Evolutionary conservation across 1,140 invertebrate genomes (phyloP).

Genomic region (Anoplolepis gracilipes): DNA sequence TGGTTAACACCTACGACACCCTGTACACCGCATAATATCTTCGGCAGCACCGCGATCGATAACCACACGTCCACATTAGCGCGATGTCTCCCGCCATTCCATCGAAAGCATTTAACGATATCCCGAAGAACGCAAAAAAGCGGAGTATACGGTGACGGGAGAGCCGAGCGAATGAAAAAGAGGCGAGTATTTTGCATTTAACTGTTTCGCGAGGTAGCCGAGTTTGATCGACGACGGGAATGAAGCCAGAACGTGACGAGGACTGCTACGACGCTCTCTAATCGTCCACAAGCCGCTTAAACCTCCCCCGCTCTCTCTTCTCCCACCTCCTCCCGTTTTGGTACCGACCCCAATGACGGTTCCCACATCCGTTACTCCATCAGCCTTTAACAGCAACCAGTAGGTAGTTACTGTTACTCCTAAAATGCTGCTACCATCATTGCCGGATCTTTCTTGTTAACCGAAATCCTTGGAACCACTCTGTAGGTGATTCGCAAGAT

Average conservation of each 20-base stretch:
- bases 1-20: neutral
- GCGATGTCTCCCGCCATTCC: constrained; percentile 3
- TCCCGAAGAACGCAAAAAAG: constrained; percentile 9
- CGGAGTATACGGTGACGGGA: neutral
- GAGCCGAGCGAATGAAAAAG: neutral
- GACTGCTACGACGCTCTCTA: constrained; percentile 74
- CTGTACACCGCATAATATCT: neutral
- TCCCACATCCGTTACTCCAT: constrained; percentile 67
- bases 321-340: constrained; percentile 41
- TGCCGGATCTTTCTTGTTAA: constrained; percentile 41
- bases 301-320: constrained; percentile 17
- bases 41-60: constrained; percentile 40
- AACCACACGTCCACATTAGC: constrained; percentile 20
- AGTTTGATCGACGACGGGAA: constrained; percentile 73
- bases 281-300: constrained; percentile 81
- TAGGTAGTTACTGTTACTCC: neutral
- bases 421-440: constrained; percentile 13
- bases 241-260: constrained; percentile 70
- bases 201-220: constrained; percentile 64
- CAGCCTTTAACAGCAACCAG: constrained; percentile 31
- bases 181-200: constrained; percentile 65
- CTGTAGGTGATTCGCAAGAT: constrained; percentile 32
- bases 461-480: constrained; percentile 22
- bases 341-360: constrained; percentile 51
- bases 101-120: constrained; percentile 36